A percentile compares a stretch with the other conserved stretches of the same genome.
phyloP scores from a whole-genome alignment of 2,888 invertebrate genomes.

The Andrena flavipes region DNA sequence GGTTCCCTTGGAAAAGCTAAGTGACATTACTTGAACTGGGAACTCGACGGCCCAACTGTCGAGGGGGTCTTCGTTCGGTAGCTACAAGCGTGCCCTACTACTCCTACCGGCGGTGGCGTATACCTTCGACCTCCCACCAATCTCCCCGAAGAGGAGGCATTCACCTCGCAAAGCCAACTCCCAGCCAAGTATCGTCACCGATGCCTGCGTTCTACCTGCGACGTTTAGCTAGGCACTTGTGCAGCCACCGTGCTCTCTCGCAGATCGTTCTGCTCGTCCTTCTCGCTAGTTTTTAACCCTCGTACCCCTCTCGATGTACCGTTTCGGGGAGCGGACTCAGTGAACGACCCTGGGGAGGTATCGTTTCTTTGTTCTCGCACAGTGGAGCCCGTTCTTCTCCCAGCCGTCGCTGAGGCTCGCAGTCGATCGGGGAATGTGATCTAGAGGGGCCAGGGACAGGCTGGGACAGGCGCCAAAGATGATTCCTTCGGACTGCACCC shows the following conservation, averaged over 20 bases:
- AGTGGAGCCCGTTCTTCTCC: neutral
- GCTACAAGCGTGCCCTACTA: slow-evolving; percentile 45
- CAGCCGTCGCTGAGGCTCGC: neutral
- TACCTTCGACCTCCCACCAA: slow-evolving; percentile 69
- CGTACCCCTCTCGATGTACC: neutral
- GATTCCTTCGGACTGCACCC: slow-evolving; percentile 93
- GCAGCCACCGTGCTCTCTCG: slow-evolving; percentile 20
- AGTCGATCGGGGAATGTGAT: neutral
- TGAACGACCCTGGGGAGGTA: neutral
- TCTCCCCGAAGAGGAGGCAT: slow-evolving; percentile 77
- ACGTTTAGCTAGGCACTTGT: slow-evolving; percentile 52
- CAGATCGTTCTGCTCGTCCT: slow-evolving; percentile 4
- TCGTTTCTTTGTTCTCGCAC: neutral
- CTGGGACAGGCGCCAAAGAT: slow-evolving; percentile 84
- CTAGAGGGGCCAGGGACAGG: neutral
- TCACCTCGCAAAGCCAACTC: slow-evolving; percentile 79
- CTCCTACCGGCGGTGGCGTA: slow-evolving; percentile 50
- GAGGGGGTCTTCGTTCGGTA: neutral
- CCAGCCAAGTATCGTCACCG: slow-evolving; percentile 64
- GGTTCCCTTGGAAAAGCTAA: neutral
- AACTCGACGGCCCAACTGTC: neutral
- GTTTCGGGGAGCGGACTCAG: slow-evolving; percentile 13
- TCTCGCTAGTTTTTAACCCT: neutral
- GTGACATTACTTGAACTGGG: neutral
- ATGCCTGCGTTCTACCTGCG: slow-evolving; percentile 49